Evolutionary conservation across 2,113 vertebrate genomes (phyloP).

Genomic region (Ceuthmochares aereus): DNA sequence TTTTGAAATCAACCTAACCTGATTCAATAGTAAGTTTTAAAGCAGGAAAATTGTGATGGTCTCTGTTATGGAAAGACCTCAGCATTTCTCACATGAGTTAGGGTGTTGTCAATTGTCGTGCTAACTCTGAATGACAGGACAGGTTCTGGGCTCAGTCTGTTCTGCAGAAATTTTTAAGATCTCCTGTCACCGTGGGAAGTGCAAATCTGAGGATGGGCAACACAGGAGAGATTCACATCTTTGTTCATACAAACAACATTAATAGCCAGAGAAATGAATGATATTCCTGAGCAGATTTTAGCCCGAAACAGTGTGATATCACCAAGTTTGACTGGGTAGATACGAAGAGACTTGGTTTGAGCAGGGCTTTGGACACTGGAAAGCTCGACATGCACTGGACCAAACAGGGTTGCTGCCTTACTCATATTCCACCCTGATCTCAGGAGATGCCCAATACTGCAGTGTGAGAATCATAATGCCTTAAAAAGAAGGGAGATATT

Average conservation of each 20-base stretch:
- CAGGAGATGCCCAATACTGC: not conserved
- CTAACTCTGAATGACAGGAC: not conserved
- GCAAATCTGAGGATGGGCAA: not conserved
- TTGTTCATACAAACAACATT: not conserved
- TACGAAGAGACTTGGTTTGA: not conserved
- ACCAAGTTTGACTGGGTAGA: not conserved
- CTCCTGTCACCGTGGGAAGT: not conserved
- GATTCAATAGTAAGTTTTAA: not conserved
- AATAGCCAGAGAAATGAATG: not conserved
- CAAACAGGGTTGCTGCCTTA: not conserved
- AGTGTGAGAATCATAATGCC: not conserved
- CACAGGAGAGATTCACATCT: not conserved
- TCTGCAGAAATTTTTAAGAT: not conserved
- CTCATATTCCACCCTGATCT: rapidly evolving
- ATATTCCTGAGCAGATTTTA: not conserved
- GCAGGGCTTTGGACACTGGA: not conserved
- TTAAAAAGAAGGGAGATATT: not conserved
- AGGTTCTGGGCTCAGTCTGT: not conserved
- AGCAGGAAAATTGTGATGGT: not conserved
- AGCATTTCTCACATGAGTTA: not conserved
- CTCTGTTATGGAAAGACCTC: not conserved
- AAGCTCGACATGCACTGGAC: not conserved
- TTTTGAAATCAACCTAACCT: not conserved
- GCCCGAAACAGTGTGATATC: not conserved
- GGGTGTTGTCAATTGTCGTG: not conserved